These are phyloP conservation scores for Patella ulyssiponensis DNA, from an alignment of 2,888 invertebrate species.

Conservation along the genomic window DNA sequence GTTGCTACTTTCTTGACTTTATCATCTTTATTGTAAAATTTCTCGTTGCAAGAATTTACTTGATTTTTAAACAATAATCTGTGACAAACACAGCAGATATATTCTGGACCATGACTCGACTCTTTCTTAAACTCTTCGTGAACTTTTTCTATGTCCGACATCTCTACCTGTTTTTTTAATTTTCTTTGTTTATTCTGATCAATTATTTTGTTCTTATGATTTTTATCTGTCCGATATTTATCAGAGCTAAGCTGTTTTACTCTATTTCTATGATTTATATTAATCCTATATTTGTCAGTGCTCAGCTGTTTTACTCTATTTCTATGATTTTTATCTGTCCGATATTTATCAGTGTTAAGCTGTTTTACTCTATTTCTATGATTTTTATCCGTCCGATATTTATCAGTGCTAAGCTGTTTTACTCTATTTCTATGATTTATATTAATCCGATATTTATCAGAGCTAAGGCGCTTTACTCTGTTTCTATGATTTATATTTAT, in stretches of 20 bases:
- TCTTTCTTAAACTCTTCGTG: neutral
- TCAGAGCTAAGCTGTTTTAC: neutral
- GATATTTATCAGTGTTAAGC: too few species aligned
- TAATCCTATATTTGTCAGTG: neutral
- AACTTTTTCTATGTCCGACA: neutral
- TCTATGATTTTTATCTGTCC: neutral
- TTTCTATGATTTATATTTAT: too few species aligned
- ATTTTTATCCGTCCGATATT: too few species aligned
- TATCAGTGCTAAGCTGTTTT: too few species aligned
- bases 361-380: too few species aligned
- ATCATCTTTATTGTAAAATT: neutral
- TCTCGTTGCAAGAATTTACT: neutral
- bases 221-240: neutral
- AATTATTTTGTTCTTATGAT: neutral
- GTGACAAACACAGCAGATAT: neutral
- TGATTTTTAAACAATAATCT: neutral
- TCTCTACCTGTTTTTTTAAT: neutral
- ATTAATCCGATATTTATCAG: too few species aligned
- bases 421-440: too few species aligned
- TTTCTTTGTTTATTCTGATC: neutral
- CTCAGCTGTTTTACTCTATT: fast-evolving
- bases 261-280: neutral
- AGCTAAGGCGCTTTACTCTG: too few species aligned
- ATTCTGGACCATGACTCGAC: neutral
- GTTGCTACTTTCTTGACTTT: neutral